Conservation (phyloP, 2,888 invertebrate species). For the Polydrusus tereticollis region DNA sequence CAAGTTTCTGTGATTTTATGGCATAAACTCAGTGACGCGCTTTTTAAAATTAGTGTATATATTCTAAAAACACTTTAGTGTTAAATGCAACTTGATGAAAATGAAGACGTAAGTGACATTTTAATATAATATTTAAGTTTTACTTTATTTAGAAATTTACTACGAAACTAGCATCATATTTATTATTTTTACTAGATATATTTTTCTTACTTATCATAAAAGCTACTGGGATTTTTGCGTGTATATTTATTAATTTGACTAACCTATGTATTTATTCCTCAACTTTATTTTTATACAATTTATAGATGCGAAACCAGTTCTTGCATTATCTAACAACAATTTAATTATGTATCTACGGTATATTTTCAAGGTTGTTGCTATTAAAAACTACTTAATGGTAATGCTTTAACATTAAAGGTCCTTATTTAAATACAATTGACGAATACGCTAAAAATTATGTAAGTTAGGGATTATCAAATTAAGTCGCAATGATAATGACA, state of each 20-base stretch:
- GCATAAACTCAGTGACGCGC: neutral
- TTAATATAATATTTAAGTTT: neutral
- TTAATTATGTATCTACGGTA: neutral
- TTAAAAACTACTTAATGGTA: neutral
- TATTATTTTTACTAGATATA: no score
- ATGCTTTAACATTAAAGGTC: neutral
- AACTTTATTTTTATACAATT: neutral
- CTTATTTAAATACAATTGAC: neutral
- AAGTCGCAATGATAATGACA: no score
- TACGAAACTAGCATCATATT: no score
- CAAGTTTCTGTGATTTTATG: neutral
- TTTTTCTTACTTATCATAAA: no score
- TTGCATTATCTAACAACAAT: neutral
- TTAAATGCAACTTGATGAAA: slow-evolving; percentile 47
- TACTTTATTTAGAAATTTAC: neutral
- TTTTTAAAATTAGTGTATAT: neutral
- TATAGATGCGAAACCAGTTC: neutral
- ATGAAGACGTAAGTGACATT: slow-evolving; percentile 38
- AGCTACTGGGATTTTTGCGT: no score
- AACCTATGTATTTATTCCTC: no score
- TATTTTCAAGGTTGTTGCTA: neutral
- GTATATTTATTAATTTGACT: neutral
- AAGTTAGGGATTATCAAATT: no score
- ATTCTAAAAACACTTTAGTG: slow-evolving; percentile 1
- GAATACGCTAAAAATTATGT: no score